These are phyloP conservation scores for Sesamia inferens DNA, from an alignment of 2,888 invertebrate genomes.

Conservation along the genomic window DNA sequence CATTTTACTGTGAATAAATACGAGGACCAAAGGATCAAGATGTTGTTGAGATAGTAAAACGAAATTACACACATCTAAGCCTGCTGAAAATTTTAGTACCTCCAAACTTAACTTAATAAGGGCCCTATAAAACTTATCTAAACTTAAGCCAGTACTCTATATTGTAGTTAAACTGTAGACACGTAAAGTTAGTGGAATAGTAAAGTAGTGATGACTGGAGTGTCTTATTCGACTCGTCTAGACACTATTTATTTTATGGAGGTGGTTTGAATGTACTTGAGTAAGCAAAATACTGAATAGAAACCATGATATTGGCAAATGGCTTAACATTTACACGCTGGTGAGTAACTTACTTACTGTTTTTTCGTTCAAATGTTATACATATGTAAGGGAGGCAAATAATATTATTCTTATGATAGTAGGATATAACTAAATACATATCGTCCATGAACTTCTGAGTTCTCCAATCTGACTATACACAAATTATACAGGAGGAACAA, in stretches of 20 bases:
- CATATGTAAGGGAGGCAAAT: too few relatives aligned
- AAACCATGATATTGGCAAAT: neutral
- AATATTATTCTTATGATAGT: too few relatives aligned
- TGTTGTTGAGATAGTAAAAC: neutral
- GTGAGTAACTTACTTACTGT: too few relatives aligned
- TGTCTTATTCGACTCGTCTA: conserved; percentile 23
- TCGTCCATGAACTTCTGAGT: too few relatives aligned
- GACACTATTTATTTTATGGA: conserved; percentile 19
- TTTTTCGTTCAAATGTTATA: too few relatives aligned
- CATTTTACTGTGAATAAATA: conserved; percentile 1
- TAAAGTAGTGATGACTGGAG: conserved; percentile 25
- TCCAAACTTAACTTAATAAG: conserved; percentile 16
- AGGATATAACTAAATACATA: too few relatives aligned
- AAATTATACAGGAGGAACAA: too few relatives aligned
- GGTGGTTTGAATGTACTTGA: neutral
- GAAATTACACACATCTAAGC: neutral
- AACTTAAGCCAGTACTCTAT: conserved; percentile 1
- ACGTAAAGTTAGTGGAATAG: conserved; percentile 33
- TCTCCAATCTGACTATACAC: too few relatives aligned
- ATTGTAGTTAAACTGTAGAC: conserved; percentile 11
- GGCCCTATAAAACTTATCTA: conserved; percentile 33
- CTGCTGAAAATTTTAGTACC: conserved; percentile 7
- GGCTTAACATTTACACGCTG: neutral
- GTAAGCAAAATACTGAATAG: neutral
- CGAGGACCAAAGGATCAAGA: neutral